These are phyloP conservation scores for Coilia nasus DNA, from an alignment of 2,797 vertebrate genomes.

Conservation along the genomic window DNA sequence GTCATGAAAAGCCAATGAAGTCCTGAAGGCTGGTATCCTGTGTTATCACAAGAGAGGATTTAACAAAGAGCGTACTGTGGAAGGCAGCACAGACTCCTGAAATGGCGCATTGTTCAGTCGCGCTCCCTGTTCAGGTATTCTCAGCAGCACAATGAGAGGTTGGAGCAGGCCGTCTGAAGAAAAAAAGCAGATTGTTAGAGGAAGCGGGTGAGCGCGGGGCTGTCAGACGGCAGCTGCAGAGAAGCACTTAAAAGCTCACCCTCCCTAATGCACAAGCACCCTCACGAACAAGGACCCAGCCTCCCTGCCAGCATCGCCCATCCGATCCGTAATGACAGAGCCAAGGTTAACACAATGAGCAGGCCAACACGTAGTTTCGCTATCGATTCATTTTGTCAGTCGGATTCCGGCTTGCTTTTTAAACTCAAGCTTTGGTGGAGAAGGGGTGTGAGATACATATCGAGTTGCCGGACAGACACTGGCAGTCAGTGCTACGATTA, in stretches of 20 bases:
- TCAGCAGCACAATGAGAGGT: conserved; percentile 9
- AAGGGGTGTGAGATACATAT: conserved; percentile 65
- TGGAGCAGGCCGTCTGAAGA: neutral
- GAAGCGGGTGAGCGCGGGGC: neutral
- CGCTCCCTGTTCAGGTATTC: conserved; percentile 16
- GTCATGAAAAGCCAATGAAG: conserved; percentile 11
- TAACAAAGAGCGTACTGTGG: neutral
- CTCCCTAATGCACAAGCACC: neutral
- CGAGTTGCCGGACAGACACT: conserved; percentile 56
- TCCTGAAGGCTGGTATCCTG: neutral
- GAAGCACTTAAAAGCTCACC: neutral
- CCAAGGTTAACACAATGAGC: conserved; percentile 37
- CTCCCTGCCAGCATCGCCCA: neutral
- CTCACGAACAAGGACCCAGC: neutral
- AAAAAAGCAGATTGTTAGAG: neutral
- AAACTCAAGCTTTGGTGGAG: conserved; percentile 65
- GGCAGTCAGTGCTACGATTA: conserved; percentile 53
- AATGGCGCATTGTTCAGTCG: neutral
- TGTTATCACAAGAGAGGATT: neutral
- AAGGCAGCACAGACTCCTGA: neutral
- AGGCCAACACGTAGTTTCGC: conserved; percentile 67
- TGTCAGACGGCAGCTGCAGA: conserved; percentile 5
- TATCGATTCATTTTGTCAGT: conserved; percentile 65
- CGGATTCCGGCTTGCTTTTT: conserved; percentile 46
- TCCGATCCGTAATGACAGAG: neutral